These are phyloP conservation scores for Yponomeuta malinellus DNA, from an alignment of 2,888 invertebrate species.

Conservation along the genomic window DNA sequence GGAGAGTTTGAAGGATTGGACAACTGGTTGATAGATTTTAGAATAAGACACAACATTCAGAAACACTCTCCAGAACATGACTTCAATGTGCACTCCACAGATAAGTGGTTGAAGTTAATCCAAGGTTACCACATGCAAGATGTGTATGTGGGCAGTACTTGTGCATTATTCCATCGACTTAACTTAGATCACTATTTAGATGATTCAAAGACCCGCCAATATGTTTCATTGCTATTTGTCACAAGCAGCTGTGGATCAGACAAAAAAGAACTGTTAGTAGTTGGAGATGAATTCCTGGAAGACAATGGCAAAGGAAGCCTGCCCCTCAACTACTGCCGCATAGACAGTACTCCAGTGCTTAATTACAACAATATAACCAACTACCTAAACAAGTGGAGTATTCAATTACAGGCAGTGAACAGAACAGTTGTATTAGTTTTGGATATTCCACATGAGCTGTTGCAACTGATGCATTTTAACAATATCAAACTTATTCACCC, in stretches of 20 bases:
- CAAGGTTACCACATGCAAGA: constrained; percentile 25
- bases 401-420: constrained; percentile 26
- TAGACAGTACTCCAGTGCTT: constrained; percentile 25
- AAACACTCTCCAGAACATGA: constrained; percentile 26
- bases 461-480: constrained; percentile 26
- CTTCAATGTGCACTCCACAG: constrained; percentile 18
- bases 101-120: constrained; percentile 30
- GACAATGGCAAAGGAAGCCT: constrained; percentile 27
- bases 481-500: constrained; percentile 31
- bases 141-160: constrained; percentile 33
- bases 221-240: constrained; percentile 33
- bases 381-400: constrained; percentile 34
- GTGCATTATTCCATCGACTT: constrained; percentile 30
- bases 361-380: constrained; percentile 27
- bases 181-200: constrained; percentile 30
- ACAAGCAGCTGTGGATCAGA: constrained; percentile 31
- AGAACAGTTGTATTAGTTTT: constrained; percentile 29
- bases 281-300: constrained; percentile 30
- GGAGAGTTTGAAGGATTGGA: constrained; percentile 31
- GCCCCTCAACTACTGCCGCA: constrained; percentile 33
- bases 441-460: constrained; percentile 28
- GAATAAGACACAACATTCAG: constrained; percentile 32
- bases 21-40: constrained; percentile 35
- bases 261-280: constrained; percentile 31
- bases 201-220: constrained; percentile 26